Base-by-base conservation (phyloP, 2,797 vertebrate species). In the Siniperca scherzeri region DNA sequence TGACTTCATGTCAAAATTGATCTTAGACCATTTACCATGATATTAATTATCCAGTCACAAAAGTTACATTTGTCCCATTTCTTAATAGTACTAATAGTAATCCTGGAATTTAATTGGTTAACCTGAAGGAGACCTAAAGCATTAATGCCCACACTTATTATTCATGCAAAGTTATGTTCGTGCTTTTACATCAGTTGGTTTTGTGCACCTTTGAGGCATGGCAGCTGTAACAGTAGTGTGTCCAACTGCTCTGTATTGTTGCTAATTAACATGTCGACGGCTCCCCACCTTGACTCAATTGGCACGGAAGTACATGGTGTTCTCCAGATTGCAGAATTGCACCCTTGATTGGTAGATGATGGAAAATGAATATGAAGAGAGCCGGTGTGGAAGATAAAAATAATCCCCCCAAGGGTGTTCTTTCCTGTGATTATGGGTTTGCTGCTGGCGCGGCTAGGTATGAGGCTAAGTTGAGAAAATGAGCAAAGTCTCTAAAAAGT, bases 371-470 rank as follows among this genome's bases (percentile, higher is more conserved):
- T n/a, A 25, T 70, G 36, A 53, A 40, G 52, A 74, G 2, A 70
- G 17, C 33, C 36, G 10, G 27, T 25, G 25, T 30, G 30, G 57
- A 59, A 40, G 78, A 73, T 78, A 16, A 67, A 83, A 81, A 57
- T 74, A 71, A 56, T 53, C 44, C 21, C 46, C 22, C 19, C 7
- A 38, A 19, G 5, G 36, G 19, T 44, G 33, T 70, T 30, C 42
- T 40, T 64, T 48, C 36, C 1, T 16, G 12, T 62, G 42, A 42
- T 71, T 68, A 68, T 44, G 3, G 9, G 9, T 38, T 38, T 59
- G 7, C 52, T 55, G 46, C n/a, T 14, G 22, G 30, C 72, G 53
- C 5, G 0, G 42, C 27, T 12, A 25, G 42, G 57, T 55, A 9
- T 61, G 25, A 69, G 21, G 42, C 22, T 9, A 62, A 42, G 68